phyloP scores from a whole-genome alignment of 2,113 vertebrate genomes.

The Plecturocebus donacophilus region DNA sequence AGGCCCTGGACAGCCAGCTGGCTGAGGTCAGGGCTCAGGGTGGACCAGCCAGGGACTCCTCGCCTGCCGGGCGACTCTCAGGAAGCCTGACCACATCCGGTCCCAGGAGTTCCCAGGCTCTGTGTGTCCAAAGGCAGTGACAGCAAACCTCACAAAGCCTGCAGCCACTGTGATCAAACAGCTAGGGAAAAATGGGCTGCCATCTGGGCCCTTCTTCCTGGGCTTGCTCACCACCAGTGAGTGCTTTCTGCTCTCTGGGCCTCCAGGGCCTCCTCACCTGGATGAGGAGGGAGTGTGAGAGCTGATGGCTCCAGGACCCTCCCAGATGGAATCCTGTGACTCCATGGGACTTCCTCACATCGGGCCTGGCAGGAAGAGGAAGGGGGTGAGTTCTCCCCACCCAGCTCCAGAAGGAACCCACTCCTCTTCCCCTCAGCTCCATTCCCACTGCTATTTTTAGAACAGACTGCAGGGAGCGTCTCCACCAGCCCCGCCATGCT shows the following conservation, averaged over 20 bases:
- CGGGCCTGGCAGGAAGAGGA: slow-evolving; percentile 69
- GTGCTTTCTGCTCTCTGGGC: neutral
- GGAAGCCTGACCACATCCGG: slow-evolving; percentile 67
- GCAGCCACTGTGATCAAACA: neutral
- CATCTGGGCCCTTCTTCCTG: neutral
- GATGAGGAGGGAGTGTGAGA: neutral
- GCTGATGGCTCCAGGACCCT: neutral
- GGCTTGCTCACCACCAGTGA: neutral
- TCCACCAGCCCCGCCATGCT: neutral
- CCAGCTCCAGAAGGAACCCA: slow-evolving; percentile 51
- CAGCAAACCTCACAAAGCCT: neutral
- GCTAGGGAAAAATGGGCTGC: neutral
- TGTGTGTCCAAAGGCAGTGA: neutral
- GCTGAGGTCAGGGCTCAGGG: slow-evolving; percentile 47
- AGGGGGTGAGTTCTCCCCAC: slow-evolving; percentile 29
- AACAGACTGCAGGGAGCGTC: neutral
- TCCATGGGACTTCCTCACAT: slow-evolving; percentile 22
- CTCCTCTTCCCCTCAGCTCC: slow-evolving; percentile 55
- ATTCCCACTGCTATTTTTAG: slow-evolving; percentile 67
- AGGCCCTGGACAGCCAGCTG: neutral
- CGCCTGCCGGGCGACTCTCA: slow-evolving; percentile 62
- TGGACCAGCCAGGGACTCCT: slow-evolving; percentile 34
- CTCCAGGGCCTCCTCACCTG: neutral
- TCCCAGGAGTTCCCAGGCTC: slow-evolving; percentile 74
- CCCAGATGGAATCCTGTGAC: neutral